These are phyloP conservation scores for Pseudopipra pipra DNA, from an alignment of 2,113 vertebrate species.

Conservation along the genomic window DNA sequence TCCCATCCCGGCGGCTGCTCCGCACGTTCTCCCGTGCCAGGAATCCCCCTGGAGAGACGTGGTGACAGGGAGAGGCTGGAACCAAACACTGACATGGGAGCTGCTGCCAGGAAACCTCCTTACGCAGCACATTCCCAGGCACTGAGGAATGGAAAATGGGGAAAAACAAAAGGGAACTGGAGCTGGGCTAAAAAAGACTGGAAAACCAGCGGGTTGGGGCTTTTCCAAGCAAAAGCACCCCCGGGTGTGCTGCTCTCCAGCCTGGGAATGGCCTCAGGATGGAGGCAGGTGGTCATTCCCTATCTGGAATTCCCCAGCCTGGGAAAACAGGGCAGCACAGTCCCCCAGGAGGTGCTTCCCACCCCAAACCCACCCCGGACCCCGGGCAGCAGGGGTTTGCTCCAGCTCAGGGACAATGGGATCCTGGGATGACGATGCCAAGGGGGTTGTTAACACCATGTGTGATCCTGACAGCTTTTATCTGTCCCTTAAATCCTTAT, in stretches of 20 bases:
- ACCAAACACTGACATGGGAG: not conserved
- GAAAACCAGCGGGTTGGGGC: not conserved
- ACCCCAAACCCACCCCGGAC: not conserved
- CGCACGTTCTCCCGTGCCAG: not conserved
- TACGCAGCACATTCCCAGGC: not conserved
- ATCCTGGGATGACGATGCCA: not conserved
- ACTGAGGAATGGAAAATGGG: not conserved
- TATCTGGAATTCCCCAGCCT: not conserved
- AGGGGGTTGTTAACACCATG: not conserved
- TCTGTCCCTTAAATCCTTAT: not conserved
- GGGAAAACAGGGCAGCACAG: not conserved
- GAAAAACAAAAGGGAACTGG: accelerated
- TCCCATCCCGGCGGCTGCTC: not conserved
- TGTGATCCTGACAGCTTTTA: not conserved
- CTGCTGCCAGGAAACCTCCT: not conserved
- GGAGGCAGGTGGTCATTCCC: not conserved
- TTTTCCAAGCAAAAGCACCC: not conserved
- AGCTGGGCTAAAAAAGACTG: not conserved
- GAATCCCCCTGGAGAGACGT: not conserved
- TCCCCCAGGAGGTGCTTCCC: not conserved
- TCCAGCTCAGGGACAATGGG: accelerated
- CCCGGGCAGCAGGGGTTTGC: accelerated
- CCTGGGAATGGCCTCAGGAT: not conserved
- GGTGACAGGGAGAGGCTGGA: constrained; percentile 30
- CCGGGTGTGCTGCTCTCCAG: accelerated